Conservation (phyloP, 1,140 invertebrate genomes). For the Nixonia krombeini region DNA sequence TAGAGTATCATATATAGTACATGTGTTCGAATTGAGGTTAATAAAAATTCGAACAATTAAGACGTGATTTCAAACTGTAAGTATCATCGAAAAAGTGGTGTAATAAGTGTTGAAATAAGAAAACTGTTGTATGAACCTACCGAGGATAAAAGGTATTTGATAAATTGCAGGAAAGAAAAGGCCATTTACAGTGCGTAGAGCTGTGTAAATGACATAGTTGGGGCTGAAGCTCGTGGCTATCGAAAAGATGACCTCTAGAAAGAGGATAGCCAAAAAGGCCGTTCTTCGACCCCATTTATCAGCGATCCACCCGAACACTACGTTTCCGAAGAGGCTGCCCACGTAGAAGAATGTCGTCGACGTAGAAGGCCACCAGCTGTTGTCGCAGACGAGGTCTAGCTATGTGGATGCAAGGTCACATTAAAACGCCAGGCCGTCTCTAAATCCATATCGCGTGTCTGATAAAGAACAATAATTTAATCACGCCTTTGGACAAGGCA, state of each 20-base stretch:
- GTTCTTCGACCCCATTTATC: slow-evolving; percentile 81
- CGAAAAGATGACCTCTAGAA: slow-evolving; percentile 78
- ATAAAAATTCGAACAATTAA: too few relatives aligned
- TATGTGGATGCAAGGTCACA: slow-evolving; percentile 71
- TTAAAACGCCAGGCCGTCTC: slow-evolving; percentile 59
- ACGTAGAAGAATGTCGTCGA: slow-evolving; percentile 79
- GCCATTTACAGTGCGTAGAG: slow-evolving; percentile 77
- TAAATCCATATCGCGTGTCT: slow-evolving; percentile 47
- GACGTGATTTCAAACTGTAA: too few relatives aligned
- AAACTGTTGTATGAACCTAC: slow-evolving; percentile 59
- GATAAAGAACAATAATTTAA: slow-evolving; percentile 47
- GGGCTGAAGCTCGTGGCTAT: slow-evolving; percentile 79
- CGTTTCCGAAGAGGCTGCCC: slow-evolving; percentile 79
- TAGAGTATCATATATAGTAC: too few relatives aligned
- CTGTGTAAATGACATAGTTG: slow-evolving; percentile 77
- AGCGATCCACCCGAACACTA: slow-evolving; percentile 80
- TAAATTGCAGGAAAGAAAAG: slow-evolving; percentile 82
- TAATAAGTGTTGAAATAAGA: too few relatives aligned
- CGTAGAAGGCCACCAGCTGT: slow-evolving; percentile 76
- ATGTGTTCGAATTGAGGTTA: too few relatives aligned
- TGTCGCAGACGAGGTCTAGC: slow-evolving; percentile 79
- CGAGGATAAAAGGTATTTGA: slow-evolving; percentile 80
- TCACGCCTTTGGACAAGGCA: slow-evolving; percentile 45
- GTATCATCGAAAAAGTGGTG: too few relatives aligned
- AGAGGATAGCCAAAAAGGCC: slow-evolving; percentile 78